A percentile compares a stretch with the other conserved stretches of the same genome.
Conservation (phyloP, 2,888 invertebrate species). For the Drosophila formosana region DNA sequence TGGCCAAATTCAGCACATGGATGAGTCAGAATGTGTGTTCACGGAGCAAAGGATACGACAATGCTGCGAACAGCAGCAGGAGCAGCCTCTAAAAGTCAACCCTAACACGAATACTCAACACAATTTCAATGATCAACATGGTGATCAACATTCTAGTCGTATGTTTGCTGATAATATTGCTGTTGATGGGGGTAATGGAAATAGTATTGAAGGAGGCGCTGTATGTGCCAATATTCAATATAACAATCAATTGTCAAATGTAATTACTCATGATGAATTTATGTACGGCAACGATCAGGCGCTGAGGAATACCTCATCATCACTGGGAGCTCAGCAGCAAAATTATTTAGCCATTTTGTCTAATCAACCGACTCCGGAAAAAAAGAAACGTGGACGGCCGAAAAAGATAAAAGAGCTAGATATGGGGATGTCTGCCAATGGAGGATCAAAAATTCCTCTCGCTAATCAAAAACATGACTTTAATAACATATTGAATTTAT, state of each 20-base stretch:
- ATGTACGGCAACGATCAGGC: conserved; percentile 42
- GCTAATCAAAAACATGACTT: conserved; percentile 82
- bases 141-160: conserved; percentile 30
- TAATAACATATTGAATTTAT: conserved; percentile 80
- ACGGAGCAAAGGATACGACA: conserved; percentile 90
- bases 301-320: conserved; percentile 17
- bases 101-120: neutral
- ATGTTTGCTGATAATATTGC: conserved; percentile 36
- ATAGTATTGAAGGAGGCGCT: conserved; percentile 12
- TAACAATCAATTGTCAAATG: conserved; percentile 21
- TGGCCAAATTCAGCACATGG: conserved; percentile 93
- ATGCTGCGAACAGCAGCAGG: conserved; percentile 87
- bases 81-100: conserved; percentile 62
- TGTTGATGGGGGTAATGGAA: conserved; percentile 16
- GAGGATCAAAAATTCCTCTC: conserved; percentile 82
- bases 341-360: conserved; percentile 55
- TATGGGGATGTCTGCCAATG: conserved; percentile 87
- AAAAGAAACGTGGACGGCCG: conserved; percentile 95
- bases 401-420: conserved; percentile 87
- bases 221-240: conserved; percentile 35
- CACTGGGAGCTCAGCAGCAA: conserved; percentile 32
- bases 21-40: conserved; percentile 95
- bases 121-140: conserved; percentile 16
- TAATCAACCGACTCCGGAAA: conserved; percentile 87
- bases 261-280: conserved; percentile 27